phyloP scores from a whole-genome alignment of 2,113 vertebrate genomes.

The Engraulis encrasicolus region DNA sequence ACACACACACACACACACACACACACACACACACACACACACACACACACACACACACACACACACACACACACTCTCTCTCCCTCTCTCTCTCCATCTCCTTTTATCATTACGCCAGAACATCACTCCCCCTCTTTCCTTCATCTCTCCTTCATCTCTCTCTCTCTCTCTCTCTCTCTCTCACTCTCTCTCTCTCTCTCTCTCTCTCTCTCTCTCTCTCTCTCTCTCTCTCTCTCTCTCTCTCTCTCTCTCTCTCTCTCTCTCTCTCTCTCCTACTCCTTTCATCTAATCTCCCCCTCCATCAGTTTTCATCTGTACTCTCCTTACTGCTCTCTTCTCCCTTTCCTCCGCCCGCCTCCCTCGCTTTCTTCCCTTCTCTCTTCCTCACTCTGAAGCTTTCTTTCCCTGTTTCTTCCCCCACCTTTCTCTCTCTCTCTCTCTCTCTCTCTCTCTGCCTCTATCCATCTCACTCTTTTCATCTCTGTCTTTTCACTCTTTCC shows the following conservation, averaged over 20 bases:
- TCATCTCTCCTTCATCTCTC: not conserved
- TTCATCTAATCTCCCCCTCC: conserved; percentile 18
- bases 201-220: not conserved
- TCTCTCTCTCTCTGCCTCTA: conserved; percentile 15
- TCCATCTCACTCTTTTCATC: conserved; percentile 6
- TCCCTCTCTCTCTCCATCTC: not conserved
- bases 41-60: too few species aligned
- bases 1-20: too few species aligned
- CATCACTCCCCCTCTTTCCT: not conserved
- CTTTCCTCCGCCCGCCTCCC: conserved; percentile 2
- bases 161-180: not conserved
- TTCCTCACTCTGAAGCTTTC: too few species aligned
- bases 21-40: too few species aligned
- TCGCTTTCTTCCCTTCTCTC: not conserved
- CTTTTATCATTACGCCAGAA: not conserved
- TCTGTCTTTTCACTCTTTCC: not conserved
- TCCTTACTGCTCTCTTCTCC: not conserved
- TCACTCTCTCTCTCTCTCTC: not conserved
- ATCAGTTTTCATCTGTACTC: not conserved
- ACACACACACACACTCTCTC: too few species aligned
- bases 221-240: not conserved
- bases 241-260: not conserved
- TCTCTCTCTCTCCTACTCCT: not conserved
- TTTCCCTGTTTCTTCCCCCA: not conserved
- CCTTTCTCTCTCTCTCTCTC: conserved; percentile 6